phyloP scores from a whole-genome alignment of 1,140 invertebrate genomes.

The Dreissena rostriformis region DNA sequence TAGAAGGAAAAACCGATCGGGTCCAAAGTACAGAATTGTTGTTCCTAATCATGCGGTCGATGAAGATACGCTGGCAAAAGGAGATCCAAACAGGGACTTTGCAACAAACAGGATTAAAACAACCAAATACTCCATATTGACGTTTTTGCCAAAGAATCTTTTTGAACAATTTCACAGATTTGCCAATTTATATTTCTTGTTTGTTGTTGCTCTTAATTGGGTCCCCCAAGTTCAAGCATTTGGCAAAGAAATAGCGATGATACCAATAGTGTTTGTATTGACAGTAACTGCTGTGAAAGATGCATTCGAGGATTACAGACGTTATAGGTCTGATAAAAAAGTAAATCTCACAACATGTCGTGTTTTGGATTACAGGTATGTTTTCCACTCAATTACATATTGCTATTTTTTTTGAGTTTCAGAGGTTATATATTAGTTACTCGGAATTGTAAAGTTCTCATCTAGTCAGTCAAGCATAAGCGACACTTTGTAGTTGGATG shows the following conservation, averaged over 20 bases:
- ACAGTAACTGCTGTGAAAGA: slow-evolving; percentile 98
- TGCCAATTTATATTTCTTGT: slow-evolving; percentile 99
- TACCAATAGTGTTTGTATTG: slow-evolving; percentile 89
- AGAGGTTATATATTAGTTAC: too few species aligned
- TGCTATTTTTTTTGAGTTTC: too few species aligned
- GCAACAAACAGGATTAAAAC: slow-evolving; percentile 85
- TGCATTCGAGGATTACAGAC: slow-evolving; percentile 95
- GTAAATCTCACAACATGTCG: slow-evolving; percentile 96
- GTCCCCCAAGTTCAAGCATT: slow-evolving; percentile 94
- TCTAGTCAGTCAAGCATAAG: too few species aligned
- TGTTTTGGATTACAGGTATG: slow-evolving; percentile 85
- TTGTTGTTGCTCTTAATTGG: slow-evolving; percentile 97
- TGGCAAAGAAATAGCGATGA: slow-evolving; percentile 97
- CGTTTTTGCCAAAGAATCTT: slow-evolving; percentile 97
- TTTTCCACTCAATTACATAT: too few species aligned
- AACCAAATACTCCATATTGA: slow-evolving; percentile 97
- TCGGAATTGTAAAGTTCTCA: too few species aligned
- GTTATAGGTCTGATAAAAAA: slow-evolving; percentile 94
- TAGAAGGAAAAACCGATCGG: slow-evolving; percentile 59
- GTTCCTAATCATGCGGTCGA: slow-evolving; percentile 77
- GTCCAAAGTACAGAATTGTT: slow-evolving; percentile 73
- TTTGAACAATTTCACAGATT: slow-evolving; percentile 99
- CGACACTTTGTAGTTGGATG: too few species aligned
- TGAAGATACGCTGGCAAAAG: slow-evolving; percentile 84
- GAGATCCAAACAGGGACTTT: slow-evolving; percentile 92